Conservation (phyloP, 92 coral and sea anemone species). For the Umimayanthus kanabou region DNA sequence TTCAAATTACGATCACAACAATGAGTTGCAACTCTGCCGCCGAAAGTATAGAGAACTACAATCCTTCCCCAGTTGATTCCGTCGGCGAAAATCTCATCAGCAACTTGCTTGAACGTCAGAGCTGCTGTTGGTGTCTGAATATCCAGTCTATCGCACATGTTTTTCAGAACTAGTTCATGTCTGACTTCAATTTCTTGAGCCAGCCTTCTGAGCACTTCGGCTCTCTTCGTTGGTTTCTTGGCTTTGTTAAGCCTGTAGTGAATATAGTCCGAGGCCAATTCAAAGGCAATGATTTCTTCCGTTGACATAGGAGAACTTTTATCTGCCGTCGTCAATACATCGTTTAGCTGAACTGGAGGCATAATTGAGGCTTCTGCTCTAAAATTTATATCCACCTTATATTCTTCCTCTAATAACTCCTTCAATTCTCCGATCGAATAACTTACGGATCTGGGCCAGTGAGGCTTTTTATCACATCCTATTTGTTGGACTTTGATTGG, state of each 20-base stretch:
- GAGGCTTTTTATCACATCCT: not conserved
- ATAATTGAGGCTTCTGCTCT: slow-evolving; percentile 23
- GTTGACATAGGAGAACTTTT: slow-evolving; percentile 46
- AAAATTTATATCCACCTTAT: not conserved
- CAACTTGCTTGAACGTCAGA: slow-evolving; percentile 61
- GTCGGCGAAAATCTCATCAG: slow-evolving; percentile 75
- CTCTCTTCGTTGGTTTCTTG: slow-evolving; percentile 45
- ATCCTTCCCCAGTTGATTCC: slow-evolving; percentile 97
- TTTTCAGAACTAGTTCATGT: slow-evolving; percentile 78
- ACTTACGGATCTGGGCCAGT: not conserved
- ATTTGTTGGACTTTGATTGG: slow-evolving; percentile 37
- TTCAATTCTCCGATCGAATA: not conserved
- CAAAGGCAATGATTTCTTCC: slow-evolving; percentile 61
- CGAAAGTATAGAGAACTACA: slow-evolving; percentile 81
- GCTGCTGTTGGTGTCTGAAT: slow-evolving; percentile 57
- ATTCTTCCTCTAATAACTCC: not conserved
- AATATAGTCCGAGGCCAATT: slow-evolving; percentile 79
- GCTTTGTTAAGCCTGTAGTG: slow-evolving; percentile 68
- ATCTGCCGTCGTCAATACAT: slow-evolving; percentile 32
- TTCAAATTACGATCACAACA: slow-evolving; percentile 60
- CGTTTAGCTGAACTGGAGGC: slow-evolving; percentile 45
- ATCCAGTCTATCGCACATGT: slow-evolving; percentile 77
- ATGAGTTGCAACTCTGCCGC: slow-evolving; percentile 77
- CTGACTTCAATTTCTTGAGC: slow-evolving; percentile 78
- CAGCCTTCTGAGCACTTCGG: slow-evolving; percentile 66